Evolutionary conservation across 1,140 invertebrate genomes (phyloP).

Genomic region (Halotydeus destructor): DNA sequence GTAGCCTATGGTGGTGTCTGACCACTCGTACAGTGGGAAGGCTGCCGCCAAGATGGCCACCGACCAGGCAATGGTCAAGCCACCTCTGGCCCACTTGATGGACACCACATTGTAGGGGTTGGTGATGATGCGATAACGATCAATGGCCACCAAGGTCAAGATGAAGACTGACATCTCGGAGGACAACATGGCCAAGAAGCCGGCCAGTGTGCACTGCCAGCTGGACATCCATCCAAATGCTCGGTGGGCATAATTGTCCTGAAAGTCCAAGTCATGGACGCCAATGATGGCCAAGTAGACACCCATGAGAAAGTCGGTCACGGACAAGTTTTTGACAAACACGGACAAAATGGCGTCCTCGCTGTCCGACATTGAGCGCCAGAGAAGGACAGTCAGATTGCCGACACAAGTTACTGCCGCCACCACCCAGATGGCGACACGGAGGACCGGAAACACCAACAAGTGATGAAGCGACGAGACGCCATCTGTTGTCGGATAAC

Average conservation of each 20-base stretch:
- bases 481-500: slow-evolving; percentile 42
- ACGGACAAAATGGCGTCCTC: slow-evolving; percentile 26
- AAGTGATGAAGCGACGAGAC: slow-evolving; percentile 31
- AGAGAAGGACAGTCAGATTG: slow-evolving; percentile 43
- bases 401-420: slow-evolving; percentile 39
- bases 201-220: slow-evolving; percentile 37
- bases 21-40: slow-evolving; percentile 15
- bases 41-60: slow-evolving; percentile 14
- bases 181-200: slow-evolving; percentile 42
- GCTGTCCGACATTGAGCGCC: slow-evolving; percentile 34
- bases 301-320: slow-evolving; percentile 54
- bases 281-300: slow-evolving; percentile 50
- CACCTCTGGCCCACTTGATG: slow-evolving; percentile 8
- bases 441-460: slow-evolving; percentile 35
- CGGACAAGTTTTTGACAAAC: slow-evolving; percentile 44
- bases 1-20: slow-evolving; percentile 14
- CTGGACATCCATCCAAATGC: slow-evolving; percentile 45
- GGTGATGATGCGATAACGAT: slow-evolving; percentile 30
- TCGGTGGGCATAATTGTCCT: slow-evolving; percentile 38
- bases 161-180: slow-evolving; percentile 50
- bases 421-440: slow-evolving; percentile 45
- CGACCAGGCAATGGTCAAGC: slow-evolving; percentile 12
- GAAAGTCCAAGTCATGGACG: slow-evolving; percentile 37
- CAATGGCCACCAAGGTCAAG: slow-evolving; percentile 49
- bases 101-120: slow-evolving; percentile 15